These are phyloP conservation scores for Brachypteracias leptosomus DNA, from an alignment of 2,113 vertebrate species.

Conservation along the genomic window DNA sequence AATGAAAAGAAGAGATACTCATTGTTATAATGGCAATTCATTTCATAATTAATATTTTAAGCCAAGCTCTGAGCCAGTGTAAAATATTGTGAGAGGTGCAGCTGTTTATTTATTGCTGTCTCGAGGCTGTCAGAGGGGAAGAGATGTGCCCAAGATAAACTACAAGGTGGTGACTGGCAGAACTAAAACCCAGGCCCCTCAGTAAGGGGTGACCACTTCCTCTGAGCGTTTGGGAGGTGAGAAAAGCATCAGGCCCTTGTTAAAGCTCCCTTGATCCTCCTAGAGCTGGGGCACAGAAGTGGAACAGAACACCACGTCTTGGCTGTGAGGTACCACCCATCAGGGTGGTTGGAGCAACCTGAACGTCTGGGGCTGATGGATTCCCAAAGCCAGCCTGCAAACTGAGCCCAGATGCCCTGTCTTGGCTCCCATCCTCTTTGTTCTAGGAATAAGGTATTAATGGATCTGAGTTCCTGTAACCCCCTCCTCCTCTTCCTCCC, in stretches of 20 bases:
- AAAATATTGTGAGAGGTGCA: not conserved
- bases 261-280: not conserved
- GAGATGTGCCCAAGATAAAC: not conserved
- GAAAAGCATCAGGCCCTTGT: not conserved
- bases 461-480: accelerated
- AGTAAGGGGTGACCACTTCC: not conserved
- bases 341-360: not conserved
- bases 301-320: not conserved
- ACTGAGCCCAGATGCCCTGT: not conserved
- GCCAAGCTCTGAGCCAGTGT: not conserved
- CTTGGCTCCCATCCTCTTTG: not conserved
- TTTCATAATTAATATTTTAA: too few relatives aligned
- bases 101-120: not conserved
- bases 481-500: not conserved
- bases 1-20: not conserved
- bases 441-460: not conserved
- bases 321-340: not conserved
- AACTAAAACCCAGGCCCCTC: not conserved
- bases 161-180: not conserved
- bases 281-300: not conserved
- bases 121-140: not conserved
- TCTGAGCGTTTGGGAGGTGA: not conserved
- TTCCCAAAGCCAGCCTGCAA: not conserved
- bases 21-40: not conserved
- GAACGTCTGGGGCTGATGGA: not conserved